Evolutionary conservation across 2,113 vertebrate species (phyloP).

Genomic region (Reinhardtius hippoglossoides): DNA sequence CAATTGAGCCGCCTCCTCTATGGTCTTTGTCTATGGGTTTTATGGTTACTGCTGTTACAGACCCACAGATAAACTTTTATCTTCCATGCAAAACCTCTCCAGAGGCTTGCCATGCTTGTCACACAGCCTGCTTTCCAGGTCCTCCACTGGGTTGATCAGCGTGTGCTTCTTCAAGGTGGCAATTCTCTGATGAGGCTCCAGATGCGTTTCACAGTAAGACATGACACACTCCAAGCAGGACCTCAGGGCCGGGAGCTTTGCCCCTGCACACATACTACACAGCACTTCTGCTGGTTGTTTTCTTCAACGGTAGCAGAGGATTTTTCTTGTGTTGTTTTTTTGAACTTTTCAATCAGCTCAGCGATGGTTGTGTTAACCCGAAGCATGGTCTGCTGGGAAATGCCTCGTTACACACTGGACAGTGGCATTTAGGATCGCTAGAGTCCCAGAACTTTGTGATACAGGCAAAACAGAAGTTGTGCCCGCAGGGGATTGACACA

Average conservation of each 20-base stretch:
- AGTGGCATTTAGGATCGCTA: not conserved
- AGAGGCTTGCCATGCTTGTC: slow-evolving; percentile 34
- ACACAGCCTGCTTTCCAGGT: slow-evolving; percentile 62
- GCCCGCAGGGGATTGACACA: slow-evolving; percentile 54
- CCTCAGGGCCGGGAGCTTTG: slow-evolving; percentile 44
- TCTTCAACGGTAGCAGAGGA: rapidly evolving
- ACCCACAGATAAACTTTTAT: slow-evolving; percentile 42
- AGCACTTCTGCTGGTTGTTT: slow-evolving; percentile 39
- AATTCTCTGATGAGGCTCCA: slow-evolving; percentile 55
- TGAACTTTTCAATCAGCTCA: slow-evolving; percentile 23
- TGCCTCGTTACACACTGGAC: slow-evolving; percentile 55
- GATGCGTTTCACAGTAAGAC: slow-evolving; percentile 62
- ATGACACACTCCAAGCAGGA: slow-evolving; percentile 66
- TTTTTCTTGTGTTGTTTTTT: not conserved
- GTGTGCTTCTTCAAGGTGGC: slow-evolving; percentile 58
- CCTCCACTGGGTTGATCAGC: slow-evolving; percentile 52
- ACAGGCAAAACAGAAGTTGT: slow-evolving; percentile 63
- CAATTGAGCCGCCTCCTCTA: slow-evolving; percentile 49
- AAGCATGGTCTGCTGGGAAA: slow-evolving; percentile 35
- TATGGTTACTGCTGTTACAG: slow-evolving; percentile 42
- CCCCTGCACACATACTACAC: slow-evolving; percentile 43
- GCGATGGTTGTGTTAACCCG: slow-evolving; percentile 48
- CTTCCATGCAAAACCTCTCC: slow-evolving; percentile 50
- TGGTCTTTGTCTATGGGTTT: slow-evolving; percentile 28
- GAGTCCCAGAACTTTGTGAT: slow-evolving; percentile 43